Base-by-base conservation (phyloP, 2,888 invertebrate species). In the Thyatira batis region DNA sequence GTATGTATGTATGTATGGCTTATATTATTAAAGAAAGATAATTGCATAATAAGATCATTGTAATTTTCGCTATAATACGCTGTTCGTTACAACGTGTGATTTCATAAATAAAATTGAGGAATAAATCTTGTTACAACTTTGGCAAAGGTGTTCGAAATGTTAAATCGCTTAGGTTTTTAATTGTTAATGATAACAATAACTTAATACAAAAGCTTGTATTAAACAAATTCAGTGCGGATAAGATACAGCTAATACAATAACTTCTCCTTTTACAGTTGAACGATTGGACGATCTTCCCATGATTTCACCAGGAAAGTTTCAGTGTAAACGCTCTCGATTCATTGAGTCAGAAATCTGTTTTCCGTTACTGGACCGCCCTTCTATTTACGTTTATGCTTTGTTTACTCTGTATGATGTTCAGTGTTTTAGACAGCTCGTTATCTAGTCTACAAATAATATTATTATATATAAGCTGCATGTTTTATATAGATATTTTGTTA, bases 311-410 rank as follows among this genome's bases (percentile, higher is more conserved):
- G 72, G 77, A 80, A 81, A 85, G 73, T 85, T 84, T 76, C 71
- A 71, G 72, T 73, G 76, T 71, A 78, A 82, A 79, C 73, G 76
- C 78, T 83, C 68, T 77, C 82, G 84, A 86, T 58, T 79, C 87
- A 85, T 77, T 88, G 89, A 77, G 58, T 85, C 73, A 84, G 87
- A 88, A 88, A 87, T 86, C 82, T 84, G 84, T 84, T 85, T 82
- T 76, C 79, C 73, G 76, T 74, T 65, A 67, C 71, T 73, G 77
- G 76, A 71, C 78, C 68, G 69, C 65, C 67, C 67, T 67, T 69
- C 72, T 69, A 67, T 69, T 51, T 52, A 49, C 50, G 54, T 54
- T 59, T 46, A 52, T 51, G 63, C 56, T 60, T 61, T 67, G 72
- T 71, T 71, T 71, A 62, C 57, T 49, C 50, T 60, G 57, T 58